These are phyloP conservation scores for Dolichomitus sp. DNA, from an alignment of 2,888 invertebrate species.

Conservation along the genomic window DNA sequence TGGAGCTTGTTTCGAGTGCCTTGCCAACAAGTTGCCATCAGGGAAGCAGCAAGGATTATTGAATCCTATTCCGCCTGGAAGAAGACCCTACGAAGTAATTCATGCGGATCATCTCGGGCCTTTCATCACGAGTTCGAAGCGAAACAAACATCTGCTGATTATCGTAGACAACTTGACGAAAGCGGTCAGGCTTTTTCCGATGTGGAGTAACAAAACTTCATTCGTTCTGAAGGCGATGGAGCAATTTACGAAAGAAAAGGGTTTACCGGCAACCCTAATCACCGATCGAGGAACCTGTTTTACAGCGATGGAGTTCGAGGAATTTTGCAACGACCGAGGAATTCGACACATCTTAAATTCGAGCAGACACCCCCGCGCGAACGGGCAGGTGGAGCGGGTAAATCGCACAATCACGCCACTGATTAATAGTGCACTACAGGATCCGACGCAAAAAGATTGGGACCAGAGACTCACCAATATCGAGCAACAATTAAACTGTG, in stretches of 20 bases:
- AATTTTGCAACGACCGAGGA: too few relatives aligned
- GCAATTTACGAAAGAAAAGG: not conserved
- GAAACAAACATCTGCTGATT: too few relatives aligned
- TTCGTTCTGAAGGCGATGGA: not conserved
- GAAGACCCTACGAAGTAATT: slow-evolving; percentile 28
- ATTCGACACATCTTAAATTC: too few relatives aligned
- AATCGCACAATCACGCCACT: too few relatives aligned
- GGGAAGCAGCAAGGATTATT: slow-evolving; percentile 17
- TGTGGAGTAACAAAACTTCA: not conserved
- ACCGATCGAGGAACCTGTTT: not conserved
- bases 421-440: too few relatives aligned
- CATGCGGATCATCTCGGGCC: slow-evolving; percentile 23
- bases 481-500: too few relatives aligned
- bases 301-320: too few relatives aligned
- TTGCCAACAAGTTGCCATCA: slow-evolving; percentile 2
- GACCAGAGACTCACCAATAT: too few relatives aligned
- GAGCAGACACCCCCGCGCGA: too few relatives aligned
- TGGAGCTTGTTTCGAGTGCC: slow-evolving; percentile 7
- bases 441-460: too few relatives aligned
- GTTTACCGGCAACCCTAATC: not conserved
- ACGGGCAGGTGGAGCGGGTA: too few relatives aligned
- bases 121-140: slow-evolving; percentile 8
- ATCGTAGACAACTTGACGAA: slow-evolving; percentile 4
- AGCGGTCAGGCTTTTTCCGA: too few relatives aligned
- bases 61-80: slow-evolving; percentile 28